These are phyloP conservation scores for Penaeus indicus DNA, from an alignment of 1,140 invertebrate species.

Conservation along the genomic window DNA sequence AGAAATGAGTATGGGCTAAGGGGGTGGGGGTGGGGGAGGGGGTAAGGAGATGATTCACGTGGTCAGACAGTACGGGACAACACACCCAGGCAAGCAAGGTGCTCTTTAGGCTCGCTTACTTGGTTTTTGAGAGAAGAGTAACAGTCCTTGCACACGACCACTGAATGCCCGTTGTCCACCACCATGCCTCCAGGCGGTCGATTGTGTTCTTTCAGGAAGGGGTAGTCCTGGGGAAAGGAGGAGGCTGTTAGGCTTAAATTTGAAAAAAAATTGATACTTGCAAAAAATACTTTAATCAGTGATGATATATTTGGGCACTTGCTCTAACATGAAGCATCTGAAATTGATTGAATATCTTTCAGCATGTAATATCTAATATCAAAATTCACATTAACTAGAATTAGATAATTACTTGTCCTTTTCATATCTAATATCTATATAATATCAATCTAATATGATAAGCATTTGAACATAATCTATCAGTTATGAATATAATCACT, in stretches of 20 bases:
- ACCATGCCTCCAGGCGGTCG: constrained; percentile 86
- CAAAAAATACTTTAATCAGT: too few relatives aligned
- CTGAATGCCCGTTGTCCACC: constrained; percentile 89
- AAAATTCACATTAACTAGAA: too few relatives aligned
- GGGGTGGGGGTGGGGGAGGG: neutral
- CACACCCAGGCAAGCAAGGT: constrained; percentile 18
- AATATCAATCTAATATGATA: too few relatives aligned
- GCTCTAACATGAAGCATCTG: too few relatives aligned
- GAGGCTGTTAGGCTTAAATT: neutral
- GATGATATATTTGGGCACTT: too few relatives aligned
- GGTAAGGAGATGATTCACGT: neutral
- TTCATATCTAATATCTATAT: too few relatives aligned
- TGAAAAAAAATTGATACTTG: too few relatives aligned
- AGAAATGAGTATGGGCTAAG: constrained; percentile 18
- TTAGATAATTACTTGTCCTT: too few relatives aligned
- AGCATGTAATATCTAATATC: too few relatives aligned
- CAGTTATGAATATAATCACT: too few relatives aligned
- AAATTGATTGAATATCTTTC: too few relatives aligned
- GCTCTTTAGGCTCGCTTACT: constrained; percentile 58
- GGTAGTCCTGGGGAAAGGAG: constrained; percentile 71
- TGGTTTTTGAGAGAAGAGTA: constrained; percentile 85
- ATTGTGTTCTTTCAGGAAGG: constrained; percentile 80
- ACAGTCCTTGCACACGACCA: constrained; percentile 92
- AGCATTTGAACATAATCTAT: too few relatives aligned
- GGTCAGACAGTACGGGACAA: neutral